Evolutionary conservation across 2,113 vertebrate genomes (phyloP).

Genomic region (Vulpes vulpes): DNA sequence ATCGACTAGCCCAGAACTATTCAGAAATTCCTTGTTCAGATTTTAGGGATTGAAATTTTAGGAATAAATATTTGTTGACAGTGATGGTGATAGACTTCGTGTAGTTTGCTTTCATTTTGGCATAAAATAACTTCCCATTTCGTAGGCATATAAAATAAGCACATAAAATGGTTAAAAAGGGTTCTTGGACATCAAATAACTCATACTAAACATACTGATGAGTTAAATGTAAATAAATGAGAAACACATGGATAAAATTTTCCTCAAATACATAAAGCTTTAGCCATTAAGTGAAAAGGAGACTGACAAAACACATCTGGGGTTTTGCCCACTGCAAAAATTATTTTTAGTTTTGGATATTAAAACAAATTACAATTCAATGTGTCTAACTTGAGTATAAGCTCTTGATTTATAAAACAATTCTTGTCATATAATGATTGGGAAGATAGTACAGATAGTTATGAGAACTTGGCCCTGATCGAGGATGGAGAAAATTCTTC

Average conservation of each 20-base stretch:
- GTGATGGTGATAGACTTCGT: conserved; percentile 39
- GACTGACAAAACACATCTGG: conserved; percentile 80
- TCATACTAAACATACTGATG: conserved; percentile 79
- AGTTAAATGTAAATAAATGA: conserved; percentile 85
- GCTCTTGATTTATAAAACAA: conserved; percentile 72
- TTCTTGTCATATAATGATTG: conserved; percentile 13
- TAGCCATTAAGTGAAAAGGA: conserved; percentile 78
- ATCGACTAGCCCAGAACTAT: neutral
- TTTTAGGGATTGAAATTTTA: conserved; percentile 65
- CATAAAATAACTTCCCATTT: conserved; percentile 68
- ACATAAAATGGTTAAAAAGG: conserved; percentile 80
- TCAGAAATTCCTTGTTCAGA: conserved; percentile 48
- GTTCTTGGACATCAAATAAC: conserved; percentile 80
- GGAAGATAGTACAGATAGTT: conserved; percentile 52
- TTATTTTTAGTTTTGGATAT: conserved; percentile 80
- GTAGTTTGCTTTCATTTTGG: conserved; percentile 47
- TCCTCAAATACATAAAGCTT: conserved; percentile 80
- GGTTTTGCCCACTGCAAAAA: conserved; percentile 72
- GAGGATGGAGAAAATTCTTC: conserved; percentile 42
- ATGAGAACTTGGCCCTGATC: conserved; percentile 1
- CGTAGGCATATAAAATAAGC: conserved; percentile 65
- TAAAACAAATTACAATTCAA: conserved; percentile 78
- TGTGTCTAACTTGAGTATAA: conserved; percentile 64
- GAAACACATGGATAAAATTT: conserved; percentile 82
- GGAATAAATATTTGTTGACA: conserved; percentile 68